Evolutionary conservation across 2,888 invertebrate species (phyloP), one percentile per base, ranked within the genome.

Genomic region (Theretra japonica): DNA sequence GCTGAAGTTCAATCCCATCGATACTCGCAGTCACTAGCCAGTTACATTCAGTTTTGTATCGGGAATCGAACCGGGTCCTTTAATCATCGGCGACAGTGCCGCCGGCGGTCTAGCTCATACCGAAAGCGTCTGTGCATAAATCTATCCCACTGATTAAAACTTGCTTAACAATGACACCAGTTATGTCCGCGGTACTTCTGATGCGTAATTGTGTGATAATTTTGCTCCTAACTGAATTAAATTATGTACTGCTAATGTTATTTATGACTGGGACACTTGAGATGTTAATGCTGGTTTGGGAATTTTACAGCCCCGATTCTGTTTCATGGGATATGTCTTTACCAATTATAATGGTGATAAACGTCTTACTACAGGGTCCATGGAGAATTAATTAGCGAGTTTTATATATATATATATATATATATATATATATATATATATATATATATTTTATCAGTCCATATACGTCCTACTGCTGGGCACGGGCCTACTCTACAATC

Each of bases 31-130:
- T 15, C 30, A 33, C n/a, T n/a, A 41, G 25, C 56, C 65, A 71
- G 25, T 41, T 41, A 41, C 60, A 70, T 73, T 68, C 68, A 58
- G 53, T 70, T 70, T 62, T 21, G 23, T 59, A 70, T 69, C 73
- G 72, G 75, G 74, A 75, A 75, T 68, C 76, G 57, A 73, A 68
- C 53, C 15, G 28, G 65, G 68, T 69, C 78, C 72, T 79, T 85
- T 85, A 84, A 87, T 86, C 85, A 85, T 73, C 69, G 71, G 75
- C 76, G 84, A 86, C 83, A 83, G 75, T 80, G 86, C 86, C 82
- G 71, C 72, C 75, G 83, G 87, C 84, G 74, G 65, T 77, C 78
- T 85, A 79, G 82, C 80, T 85, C 81, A 80, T 70, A 74, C 70
- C 73, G 71, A 73, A 68, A 77, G 80, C 76, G 80, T 77, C 48